Percentiles rank a stretch among this genome's conserved stretches.
phyloP scores from a whole-genome alignment of 2,888 invertebrate species.

The Octonoba sinensis region DNA sequence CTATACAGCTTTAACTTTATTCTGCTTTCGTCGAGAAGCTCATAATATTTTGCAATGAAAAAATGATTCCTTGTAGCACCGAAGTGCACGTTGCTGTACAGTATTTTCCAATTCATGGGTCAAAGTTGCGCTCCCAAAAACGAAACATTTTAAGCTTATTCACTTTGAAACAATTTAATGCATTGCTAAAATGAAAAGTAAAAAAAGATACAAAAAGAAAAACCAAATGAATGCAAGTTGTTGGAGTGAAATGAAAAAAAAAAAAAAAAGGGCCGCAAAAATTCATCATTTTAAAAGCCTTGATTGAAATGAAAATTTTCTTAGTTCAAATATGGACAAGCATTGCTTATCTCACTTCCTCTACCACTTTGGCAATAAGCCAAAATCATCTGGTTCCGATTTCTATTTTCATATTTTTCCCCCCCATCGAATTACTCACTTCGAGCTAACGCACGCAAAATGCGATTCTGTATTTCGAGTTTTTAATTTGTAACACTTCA shows the following conservation, averaged over 20 bases:
- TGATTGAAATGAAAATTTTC: constrained; percentile 46
- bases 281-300: constrained; percentile 56
- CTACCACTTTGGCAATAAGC: constrained; percentile 38
- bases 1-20: no score
- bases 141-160: no score
- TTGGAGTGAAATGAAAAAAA: not conserved
- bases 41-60: no score
- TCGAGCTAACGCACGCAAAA: constrained; percentile 15
- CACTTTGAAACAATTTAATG: no score
- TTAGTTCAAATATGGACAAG: constrained; percentile 9
- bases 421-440: not conserved
- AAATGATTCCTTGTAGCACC: no score
- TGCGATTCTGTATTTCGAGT: no score
- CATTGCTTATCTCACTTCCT: constrained; percentile 20
- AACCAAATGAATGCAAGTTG: not conserved
- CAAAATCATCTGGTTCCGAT: constrained; percentile 15
- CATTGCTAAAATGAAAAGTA: not conserved
- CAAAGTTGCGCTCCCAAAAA: no score
- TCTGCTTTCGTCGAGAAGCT: no score
- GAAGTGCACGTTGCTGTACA: no score
- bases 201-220: constrained; percentile 3
- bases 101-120: no score
- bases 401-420: constrained; percentile 5
- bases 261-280: constrained; percentile 15
- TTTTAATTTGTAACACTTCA: no score